phyloP scores from a whole-genome alignment of 35 echinoderm and acorn worm genomes.

The Apostichopus japonicus region DNA sequence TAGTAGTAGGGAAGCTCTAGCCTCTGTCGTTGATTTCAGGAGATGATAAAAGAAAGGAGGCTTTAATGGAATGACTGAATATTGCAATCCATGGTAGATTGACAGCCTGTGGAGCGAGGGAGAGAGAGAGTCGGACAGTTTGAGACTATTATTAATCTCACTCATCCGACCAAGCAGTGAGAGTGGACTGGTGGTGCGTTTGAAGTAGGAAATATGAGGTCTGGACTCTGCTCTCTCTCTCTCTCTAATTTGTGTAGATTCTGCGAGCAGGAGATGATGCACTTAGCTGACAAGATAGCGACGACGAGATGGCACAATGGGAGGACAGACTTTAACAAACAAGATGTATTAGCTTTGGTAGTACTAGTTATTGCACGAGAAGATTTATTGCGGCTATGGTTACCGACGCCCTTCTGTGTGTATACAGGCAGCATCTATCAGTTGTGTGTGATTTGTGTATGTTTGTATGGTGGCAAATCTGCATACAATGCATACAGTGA shows the following conservation, averaged over 20 bases:
- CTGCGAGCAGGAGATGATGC: background rate
- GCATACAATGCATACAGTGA: too few relatives aligned
- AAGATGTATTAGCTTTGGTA: too few relatives aligned
- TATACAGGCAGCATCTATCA: too few relatives aligned
- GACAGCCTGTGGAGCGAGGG: background rate
- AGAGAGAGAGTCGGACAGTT: background rate
- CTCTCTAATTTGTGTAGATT: background rate
- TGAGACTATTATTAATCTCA: background rate
- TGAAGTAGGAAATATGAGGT: background rate
- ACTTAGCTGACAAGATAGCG: background rate
- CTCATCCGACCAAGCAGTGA: background rate
- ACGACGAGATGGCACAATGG: background rate
- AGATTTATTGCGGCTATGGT: too few relatives aligned
- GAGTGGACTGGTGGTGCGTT: background rate
- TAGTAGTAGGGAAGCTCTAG: background rate
- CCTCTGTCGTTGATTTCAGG: background rate
- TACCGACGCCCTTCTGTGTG: too few relatives aligned
- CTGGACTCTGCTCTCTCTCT: background rate
- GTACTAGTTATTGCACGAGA: too few relatives aligned
- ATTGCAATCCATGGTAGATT: background rate
- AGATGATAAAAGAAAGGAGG: background rate
- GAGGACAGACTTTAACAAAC: too few relatives aligned
- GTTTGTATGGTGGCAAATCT: too few relatives aligned
- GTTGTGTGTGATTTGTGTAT: too few relatives aligned
- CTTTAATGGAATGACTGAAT: background rate